Evolutionary conservation across 1,140 invertebrate genomes (phyloP).

Genomic region (Eriosoma lanigerum): DNA sequence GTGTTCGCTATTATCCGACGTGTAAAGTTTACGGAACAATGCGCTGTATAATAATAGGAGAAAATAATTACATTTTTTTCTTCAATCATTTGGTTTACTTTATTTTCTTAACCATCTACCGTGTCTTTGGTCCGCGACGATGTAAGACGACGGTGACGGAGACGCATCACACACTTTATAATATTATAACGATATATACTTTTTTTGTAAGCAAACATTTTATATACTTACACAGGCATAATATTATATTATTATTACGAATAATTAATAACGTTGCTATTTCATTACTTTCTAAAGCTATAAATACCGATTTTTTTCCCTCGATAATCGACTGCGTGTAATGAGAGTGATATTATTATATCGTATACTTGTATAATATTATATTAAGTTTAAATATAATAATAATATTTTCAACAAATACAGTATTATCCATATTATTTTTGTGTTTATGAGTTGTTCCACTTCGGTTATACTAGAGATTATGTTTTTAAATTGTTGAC

Average conservation of each 20-base stretch:
- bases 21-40: slow-evolving; percentile 47
- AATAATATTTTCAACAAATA: too few species aligned
- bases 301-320: slow-evolving; percentile 10
- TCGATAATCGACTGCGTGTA: background rate
- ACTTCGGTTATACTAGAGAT: background rate
- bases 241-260: too few species aligned
- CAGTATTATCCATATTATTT: background rate
- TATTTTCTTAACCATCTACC: slow-evolving; percentile 22
- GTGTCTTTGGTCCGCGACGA: background rate
- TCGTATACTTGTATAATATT: background rate
- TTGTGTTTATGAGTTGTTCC: background rate
- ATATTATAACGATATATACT: slow-evolving; percentile 1
- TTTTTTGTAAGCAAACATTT: background rate
- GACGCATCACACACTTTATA: background rate
- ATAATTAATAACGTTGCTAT: background rate
- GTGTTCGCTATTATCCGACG: slow-evolving; percentile 3
- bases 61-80: slow-evolving; percentile 32
- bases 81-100: slow-evolving; percentile 1
- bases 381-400: background rate
- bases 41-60: slow-evolving; percentile 25
- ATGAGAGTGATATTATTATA: background rate
- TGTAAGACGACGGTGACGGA: too few species aligned
- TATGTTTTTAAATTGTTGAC: background rate
- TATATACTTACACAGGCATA: too few species aligned
- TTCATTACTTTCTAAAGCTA: slow-evolving; percentile 32